These are phyloP conservation scores for Periphyllus acericola DNA, from an alignment of 2,888 invertebrate species.

Conservation along the genomic window DNA sequence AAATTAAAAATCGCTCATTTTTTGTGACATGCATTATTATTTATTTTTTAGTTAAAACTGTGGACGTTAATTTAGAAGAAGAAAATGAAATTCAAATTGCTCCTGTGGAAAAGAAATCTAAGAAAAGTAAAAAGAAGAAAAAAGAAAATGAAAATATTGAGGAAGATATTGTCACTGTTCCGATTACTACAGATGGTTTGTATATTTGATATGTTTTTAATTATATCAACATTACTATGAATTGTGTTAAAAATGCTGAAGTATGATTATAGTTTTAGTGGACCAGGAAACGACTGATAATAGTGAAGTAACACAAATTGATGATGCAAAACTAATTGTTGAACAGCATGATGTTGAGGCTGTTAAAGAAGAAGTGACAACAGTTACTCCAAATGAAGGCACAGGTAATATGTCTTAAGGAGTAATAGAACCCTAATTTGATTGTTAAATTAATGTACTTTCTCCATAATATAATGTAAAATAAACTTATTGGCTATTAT, in stretches of 20 bases:
- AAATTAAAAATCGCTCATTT: too few species aligned
- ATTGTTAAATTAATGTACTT: too few species aligned
- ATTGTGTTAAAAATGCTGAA: not conserved
- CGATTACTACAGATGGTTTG: not conserved
- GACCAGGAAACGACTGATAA: not conserved
- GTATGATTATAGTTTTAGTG: not conserved
- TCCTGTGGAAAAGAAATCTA: not conserved
- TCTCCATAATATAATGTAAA: too few species aligned
- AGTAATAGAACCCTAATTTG: too few species aligned
- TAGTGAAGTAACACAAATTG: not conserved
- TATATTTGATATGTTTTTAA: constrained; percentile 6
- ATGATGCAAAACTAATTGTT: not conserved
- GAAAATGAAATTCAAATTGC: not conserved
- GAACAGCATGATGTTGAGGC: not conserved
- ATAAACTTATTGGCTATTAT: not conserved
- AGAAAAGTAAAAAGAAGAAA: constrained; percentile 37
- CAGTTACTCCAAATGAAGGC: not conserved
- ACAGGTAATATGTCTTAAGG: not conserved
- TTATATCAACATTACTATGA: not conserved
- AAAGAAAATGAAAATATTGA: not conserved
- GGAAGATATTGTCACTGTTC: not conserved
- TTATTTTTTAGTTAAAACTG: not conserved
- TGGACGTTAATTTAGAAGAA: not conserved
- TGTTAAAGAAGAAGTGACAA: not conserved
- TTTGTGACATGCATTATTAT: too few species aligned